These are phyloP conservation scores for Agrochola circellaris DNA, from an alignment of 2,888 invertebrate species.

Conservation along the genomic window DNA sequence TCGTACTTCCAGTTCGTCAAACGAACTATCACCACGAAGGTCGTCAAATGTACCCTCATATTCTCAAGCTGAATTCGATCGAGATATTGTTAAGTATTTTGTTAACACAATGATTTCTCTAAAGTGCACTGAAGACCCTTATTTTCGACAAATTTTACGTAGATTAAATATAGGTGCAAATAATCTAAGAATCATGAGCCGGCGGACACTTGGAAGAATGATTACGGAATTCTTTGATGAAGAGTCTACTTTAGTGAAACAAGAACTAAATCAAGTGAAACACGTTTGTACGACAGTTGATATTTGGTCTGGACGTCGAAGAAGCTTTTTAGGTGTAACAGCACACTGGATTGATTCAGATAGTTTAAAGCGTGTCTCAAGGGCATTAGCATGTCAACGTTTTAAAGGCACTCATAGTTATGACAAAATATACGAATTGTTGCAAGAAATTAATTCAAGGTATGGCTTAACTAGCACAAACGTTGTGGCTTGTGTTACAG, in stretches of 20 bases:
- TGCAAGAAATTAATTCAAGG: constrained; percentile 38
- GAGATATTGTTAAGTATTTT: constrained; percentile 42
- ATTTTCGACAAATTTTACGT: constrained; percentile 33
- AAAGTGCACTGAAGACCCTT: constrained; percentile 34
- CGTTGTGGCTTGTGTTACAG: constrained; percentile 39
- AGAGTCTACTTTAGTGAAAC: constrained; percentile 22
- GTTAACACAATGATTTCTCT: constrained; percentile 42
- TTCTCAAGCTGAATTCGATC: constrained; percentile 44
- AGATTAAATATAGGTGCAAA: constrained; percentile 26
- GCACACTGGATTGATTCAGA: constrained; percentile 52
- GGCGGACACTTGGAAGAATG: constrained; percentile 23
- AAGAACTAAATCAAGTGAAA: constrained; percentile 34
- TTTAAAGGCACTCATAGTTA: constrained; percentile 48
- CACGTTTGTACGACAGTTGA: constrained; percentile 41
- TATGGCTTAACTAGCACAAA: constrained; percentile 36
- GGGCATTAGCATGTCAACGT: constrained; percentile 29
- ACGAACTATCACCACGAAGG: not conserved
- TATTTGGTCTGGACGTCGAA: constrained; percentile 48
- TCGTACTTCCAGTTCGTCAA: constrained; percentile 27
- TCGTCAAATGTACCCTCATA: constrained; percentile 23
- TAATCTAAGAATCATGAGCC: constrained; percentile 33
- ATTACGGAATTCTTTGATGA: constrained; percentile 26
- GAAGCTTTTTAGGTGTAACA: constrained; percentile 54
- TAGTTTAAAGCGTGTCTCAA: constrained; percentile 34
- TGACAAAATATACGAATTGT: constrained; percentile 35